A percentile compares a stretch with the other conserved stretches of the same genome.
Evolutionary conservation across 1,140 invertebrate species (phyloP).

Genomic region (Drosophila athabasca): DNA sequence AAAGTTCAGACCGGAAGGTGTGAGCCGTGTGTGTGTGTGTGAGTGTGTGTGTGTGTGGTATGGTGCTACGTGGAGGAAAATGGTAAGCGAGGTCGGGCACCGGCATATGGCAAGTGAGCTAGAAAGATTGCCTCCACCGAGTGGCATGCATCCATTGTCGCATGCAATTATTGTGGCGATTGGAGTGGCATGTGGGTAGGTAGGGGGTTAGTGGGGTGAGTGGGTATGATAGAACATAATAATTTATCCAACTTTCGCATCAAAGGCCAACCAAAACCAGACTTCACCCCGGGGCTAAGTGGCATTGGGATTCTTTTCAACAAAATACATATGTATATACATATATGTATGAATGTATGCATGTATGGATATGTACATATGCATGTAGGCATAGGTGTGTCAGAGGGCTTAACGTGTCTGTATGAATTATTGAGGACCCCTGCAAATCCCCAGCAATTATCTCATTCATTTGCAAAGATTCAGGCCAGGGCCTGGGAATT

Average conservation of each 20-base stretch:
- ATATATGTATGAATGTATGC: no score
- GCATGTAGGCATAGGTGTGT: no score
- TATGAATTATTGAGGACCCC: slow-evolving; percentile 34
- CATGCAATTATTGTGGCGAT: slow-evolving; percentile 51
- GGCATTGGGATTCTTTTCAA: no score
- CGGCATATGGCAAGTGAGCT: slow-evolving; percentile 50
- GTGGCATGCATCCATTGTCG: slow-evolving; percentile 48
- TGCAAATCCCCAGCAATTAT: slow-evolving; percentile 53
- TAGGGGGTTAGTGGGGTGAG: neutral
- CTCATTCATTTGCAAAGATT: slow-evolving; percentile 58
- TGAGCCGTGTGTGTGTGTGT: neutral
- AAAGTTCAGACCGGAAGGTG: slow-evolving; percentile 61
- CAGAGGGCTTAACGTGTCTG: no score
- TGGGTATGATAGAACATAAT: slow-evolving; percentile 24
- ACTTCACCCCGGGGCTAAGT: no score
- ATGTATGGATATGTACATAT: no score
- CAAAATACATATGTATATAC: no score
- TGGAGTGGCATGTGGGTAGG: slow-evolving; percentile 35
- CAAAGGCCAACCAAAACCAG: slow-evolving; percentile 31
- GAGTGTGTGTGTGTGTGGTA: neutral
- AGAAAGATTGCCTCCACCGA: slow-evolving; percentile 26
- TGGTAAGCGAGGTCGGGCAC: slow-evolving; percentile 3
- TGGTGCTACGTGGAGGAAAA: no score
- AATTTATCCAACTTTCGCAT: slow-evolving; percentile 54
- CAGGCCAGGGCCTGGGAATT: slow-evolving; percentile 5